These are phyloP conservation scores for Austrolebias charrua DNA, from an alignment of 2,797 vertebrate species.

Conservation along the genomic window DNA sequence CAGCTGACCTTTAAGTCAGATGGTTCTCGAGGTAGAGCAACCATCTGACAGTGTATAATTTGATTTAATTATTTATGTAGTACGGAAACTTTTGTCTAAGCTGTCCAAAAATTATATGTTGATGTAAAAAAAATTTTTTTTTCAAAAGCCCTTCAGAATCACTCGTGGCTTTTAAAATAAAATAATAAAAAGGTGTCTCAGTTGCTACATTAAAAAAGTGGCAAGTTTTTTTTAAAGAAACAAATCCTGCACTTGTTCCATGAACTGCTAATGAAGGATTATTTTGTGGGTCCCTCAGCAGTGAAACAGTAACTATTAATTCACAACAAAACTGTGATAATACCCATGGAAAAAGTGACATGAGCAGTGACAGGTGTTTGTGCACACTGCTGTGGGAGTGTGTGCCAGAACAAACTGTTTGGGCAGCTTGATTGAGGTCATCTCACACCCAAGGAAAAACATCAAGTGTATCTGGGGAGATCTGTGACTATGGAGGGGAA, in stretches of 20 bases:
- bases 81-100: conserved; percentile 7
- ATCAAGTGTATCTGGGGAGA: conserved; percentile 44
- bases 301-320: conserved; percentile 33
- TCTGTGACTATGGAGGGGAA: conserved; percentile 7
- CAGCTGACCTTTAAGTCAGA: conserved; percentile 47
- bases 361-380: conserved; percentile 57
- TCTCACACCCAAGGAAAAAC: conserved; percentile 42
- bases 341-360: conserved; percentile 25
- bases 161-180: conserved; percentile 16
- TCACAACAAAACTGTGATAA: conserved; percentile 46
- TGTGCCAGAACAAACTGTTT: conserved; percentile 39
- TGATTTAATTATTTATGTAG: conserved; percentile 33
- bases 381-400: conserved; percentile 33
- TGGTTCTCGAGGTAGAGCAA: conserved; percentile 19
- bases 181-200: conserved; percentile 14
- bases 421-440: conserved; percentile 45
- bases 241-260: conserved; percentile 37
- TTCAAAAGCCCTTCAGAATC: conserved; percentile 5
- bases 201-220: conserved; percentile 25
- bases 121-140: neutral
- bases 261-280: conserved; percentile 22
- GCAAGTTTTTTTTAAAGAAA: neutral
- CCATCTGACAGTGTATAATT: conserved; percentile 22
- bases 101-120: neutral
- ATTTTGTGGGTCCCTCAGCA: conserved; percentile 36